Evolutionary conservation across 2,797 vertebrate genomes (phyloP).

Genomic region (Notamacropus eugenii): DNA sequence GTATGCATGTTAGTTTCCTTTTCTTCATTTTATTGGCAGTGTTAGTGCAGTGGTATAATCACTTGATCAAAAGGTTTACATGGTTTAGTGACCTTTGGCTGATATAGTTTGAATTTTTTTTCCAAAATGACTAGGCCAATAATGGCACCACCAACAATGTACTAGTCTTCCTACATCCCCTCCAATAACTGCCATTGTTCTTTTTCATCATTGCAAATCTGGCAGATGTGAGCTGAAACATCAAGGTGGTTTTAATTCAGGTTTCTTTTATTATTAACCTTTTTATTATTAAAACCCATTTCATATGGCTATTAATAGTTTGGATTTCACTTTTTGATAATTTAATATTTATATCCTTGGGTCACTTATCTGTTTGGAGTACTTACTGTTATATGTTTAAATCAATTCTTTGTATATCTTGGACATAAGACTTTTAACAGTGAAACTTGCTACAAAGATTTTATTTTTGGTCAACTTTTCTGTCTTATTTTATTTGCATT

Average conservation of each 20-base stretch:
- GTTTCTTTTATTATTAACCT: neutral
- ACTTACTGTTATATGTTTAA: neutral
- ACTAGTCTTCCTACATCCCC: neutral
- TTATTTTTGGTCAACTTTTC: neutral
- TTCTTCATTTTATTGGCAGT: neutral
- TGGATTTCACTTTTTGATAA: neutral
- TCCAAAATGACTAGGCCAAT: neutral
- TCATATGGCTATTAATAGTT: neutral
- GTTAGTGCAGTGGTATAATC: neutral
- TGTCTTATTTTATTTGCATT: neutral
- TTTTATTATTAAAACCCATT: neutral
- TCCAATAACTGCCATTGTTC: neutral
- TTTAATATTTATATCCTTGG: neutral
- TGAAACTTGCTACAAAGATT: neutral
- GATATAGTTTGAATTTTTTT: neutral
- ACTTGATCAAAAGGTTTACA: neutral
- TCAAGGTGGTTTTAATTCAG: neutral
- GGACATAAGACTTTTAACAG: neutral
- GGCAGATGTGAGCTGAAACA: neutral
- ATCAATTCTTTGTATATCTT: neutral
- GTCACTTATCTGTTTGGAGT: neutral
- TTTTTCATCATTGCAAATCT: neutral
- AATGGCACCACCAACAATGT: neutral
- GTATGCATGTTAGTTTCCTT: neutral
- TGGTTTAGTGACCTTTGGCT: neutral